Evolutionary conservation across 2,888 invertebrate species (phyloP).

Genomic region (Tipula confusa): DNA sequence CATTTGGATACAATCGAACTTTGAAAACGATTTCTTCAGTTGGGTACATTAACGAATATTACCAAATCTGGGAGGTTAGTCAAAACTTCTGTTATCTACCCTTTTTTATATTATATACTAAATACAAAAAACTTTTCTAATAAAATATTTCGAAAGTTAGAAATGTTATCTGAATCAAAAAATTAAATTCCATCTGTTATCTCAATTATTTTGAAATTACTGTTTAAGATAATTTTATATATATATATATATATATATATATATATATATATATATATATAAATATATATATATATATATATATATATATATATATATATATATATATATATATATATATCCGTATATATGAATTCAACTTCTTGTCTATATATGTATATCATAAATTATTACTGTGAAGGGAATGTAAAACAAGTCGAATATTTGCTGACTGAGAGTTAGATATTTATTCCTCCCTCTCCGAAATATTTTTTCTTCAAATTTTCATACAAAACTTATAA

Average conservation of each 20-base stretch:
- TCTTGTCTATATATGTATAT: no score
- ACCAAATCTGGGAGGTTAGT: not conserved
- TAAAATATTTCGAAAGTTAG: not conserved
- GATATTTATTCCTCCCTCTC: not conserved
- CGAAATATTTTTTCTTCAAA: not conserved
- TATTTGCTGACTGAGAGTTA: not conserved
- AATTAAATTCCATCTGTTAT: not conserved
- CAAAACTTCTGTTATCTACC: not conserved
- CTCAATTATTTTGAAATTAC: not conserved
- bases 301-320: no score
- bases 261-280: no score
- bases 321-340: no score
- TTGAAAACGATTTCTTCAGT: not conserved
- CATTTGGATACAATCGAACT: not conserved
- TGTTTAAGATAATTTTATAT: not conserved
- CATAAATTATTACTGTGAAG: conserved; percentile 25
- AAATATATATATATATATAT: no score
- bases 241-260: no score
- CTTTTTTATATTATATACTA: not conserved
- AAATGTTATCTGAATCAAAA: conserved; percentile 3
- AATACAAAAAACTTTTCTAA: not conserved
- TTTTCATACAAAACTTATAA: not conserved
- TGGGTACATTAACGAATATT: not conserved
- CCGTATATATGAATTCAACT: no score
- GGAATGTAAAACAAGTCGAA: not conserved